Conservation (phyloP, 2,113 vertebrate genomes). For the Carassius gibelio region DNA sequence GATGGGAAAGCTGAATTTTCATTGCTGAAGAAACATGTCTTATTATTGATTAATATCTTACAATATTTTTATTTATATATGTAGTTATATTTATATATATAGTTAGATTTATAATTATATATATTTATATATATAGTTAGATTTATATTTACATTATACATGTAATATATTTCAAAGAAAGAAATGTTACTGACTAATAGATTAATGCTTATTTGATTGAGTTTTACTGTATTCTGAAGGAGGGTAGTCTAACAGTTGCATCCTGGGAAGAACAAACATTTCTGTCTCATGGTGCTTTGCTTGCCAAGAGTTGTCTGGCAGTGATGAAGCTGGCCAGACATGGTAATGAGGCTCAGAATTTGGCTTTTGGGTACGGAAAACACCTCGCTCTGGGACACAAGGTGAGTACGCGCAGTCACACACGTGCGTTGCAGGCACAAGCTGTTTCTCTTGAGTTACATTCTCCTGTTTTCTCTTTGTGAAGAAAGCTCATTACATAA, state of each 20-base stretch:
- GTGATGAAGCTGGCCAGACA: constrained; percentile 94
- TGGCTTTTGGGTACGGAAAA: constrained; percentile 92
- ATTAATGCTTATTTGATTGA: background rate
- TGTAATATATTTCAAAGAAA: background rate
- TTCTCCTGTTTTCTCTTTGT: background rate
- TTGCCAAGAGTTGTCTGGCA: constrained; percentile 96
- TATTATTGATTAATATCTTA: background rate
- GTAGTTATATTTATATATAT: no score
- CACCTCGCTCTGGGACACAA: constrained; percentile 93
- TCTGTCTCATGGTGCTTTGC: constrained; percentile 89
- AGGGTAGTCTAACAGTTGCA: constrained; percentile 70
- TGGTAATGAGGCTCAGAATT: constrained; percentile 79
- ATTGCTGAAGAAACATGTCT: background rate
- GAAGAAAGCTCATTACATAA: background rate
- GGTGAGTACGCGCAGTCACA: constrained; percentile 68
- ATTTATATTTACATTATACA: background rate
- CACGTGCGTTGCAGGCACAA: background rate
- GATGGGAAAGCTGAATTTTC: background rate
- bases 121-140: background rate
- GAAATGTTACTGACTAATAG: no score
- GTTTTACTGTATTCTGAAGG: background rate
- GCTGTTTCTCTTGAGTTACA: background rate
- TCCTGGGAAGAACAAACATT: constrained; percentile 90
- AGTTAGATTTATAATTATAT: background rate
- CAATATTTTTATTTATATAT: no score